Base-by-base conservation (phyloP, 92 coral and sea anemone genomes). In the Phenganax stokvisi region DNA sequence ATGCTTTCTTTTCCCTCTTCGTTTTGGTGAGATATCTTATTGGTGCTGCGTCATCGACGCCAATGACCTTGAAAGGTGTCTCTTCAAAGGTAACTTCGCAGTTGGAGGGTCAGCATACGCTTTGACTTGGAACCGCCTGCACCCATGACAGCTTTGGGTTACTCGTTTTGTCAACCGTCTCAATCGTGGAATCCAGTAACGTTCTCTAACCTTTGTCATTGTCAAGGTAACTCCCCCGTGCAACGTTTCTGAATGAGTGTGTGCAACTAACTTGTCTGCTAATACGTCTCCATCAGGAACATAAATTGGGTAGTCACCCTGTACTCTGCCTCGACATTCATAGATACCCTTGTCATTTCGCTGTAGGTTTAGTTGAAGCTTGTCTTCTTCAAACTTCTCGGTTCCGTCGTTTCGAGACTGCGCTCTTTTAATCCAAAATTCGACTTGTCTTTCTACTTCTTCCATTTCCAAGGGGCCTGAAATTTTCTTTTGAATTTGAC, bases 31-130 rank as follows among this genome's bases (percentile, higher is more conserved):
- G 74, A 79, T 86, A 77, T 54, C 57, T 65, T 10, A 83, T 67
- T 47, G 89, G 87, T 47, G 87, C 87, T 12, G 89, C 90, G 37
- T 81, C 83, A 84, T 86, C 89, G 31, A 83, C 80, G 12, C 84
- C 89, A 44, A 86, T 83, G 10, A 78, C 84, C 68, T 28, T 72
- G 28, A 87, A 87, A 17, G 84, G 84, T 10, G 61, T 79, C 85
- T 52, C 80, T 59, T 77, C 66, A 10, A 58, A 0, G 87, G 89
- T 72, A 87, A 27, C 72, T 57, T 73, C 12, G 82, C 77, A 13
- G 84, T 70, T 20, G 60, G 52, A 7, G 68, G 85, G 4, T 64
- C 77, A n/a, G 56, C 56, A 1, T 59, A 30, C 7, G 88, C 66
- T 74, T 27, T 71, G 55, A 55, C 88, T 7, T 87, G 77, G 58